Conservation (phyloP, 2,797 vertebrate species). For the Squalus acanthias region DNA sequence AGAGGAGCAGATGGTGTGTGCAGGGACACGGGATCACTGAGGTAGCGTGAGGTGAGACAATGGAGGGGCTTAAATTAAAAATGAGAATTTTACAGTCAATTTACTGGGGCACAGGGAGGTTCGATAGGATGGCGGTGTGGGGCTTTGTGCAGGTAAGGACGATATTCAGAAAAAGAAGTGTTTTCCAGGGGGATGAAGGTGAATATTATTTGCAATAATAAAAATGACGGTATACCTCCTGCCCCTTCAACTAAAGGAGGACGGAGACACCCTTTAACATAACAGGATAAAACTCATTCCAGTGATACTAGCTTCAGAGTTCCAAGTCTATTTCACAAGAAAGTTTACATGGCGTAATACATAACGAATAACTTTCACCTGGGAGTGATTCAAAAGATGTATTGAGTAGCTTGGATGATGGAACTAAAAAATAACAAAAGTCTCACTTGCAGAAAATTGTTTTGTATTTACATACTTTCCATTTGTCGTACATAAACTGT, state of each 20-base stretch:
- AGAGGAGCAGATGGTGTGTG: neutral
- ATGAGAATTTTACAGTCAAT: neutral
- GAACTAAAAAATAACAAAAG: neutral
- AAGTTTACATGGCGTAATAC: neutral
- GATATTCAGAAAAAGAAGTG: neutral
- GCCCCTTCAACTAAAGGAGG: neutral
- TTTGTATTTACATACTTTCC: neutral
- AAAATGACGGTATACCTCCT: neutral
- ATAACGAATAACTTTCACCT: neutral
- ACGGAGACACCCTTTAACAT: neutral
- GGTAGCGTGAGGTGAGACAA: neutral
- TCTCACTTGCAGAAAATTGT: neutral
- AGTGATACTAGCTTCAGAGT: neutral
- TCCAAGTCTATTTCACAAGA: neutral
- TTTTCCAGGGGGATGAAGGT: neutral
- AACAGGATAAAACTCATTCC: neutral
- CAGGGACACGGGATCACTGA: neutral
- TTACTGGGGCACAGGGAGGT: neutral
- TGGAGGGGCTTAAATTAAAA: neutral
- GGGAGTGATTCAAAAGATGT: neutral
- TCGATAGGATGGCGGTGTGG: neutral
- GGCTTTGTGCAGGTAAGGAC: neutral
- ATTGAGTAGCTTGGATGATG: neutral
- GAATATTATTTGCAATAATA: neutral
- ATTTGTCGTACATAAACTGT: neutral